Conservation (phyloP, 2,797 vertebrate genomes). For the Dicrostonyx torquatus region DNA sequence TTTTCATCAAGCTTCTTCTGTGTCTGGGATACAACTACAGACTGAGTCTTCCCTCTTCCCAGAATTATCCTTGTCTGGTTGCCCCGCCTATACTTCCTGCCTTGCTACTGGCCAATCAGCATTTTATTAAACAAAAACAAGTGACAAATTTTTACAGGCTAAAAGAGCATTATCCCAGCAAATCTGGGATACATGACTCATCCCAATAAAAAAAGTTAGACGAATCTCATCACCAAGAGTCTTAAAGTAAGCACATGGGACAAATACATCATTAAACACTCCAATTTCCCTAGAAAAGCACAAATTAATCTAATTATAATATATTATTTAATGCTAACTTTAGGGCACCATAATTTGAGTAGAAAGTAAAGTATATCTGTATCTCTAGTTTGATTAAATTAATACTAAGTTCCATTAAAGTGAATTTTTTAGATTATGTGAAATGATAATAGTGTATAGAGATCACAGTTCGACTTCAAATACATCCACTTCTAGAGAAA, state of each 20-base stretch:
- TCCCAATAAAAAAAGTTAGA: neutral
- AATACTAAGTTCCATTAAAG: neutral
- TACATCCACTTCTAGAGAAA: neutral
- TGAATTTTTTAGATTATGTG: neutral
- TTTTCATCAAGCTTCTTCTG: too few relatives aligned
- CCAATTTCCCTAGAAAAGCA: neutral
- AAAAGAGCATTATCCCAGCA: too few relatives aligned
- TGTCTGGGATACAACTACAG: too few relatives aligned
- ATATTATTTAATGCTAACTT: neutral
- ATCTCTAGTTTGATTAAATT: conserved; percentile 18
- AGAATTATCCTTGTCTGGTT: too few relatives aligned
- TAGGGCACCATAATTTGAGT: neutral
- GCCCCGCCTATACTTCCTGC: too few relatives aligned
- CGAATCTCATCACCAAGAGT: neutral
- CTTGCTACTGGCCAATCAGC: too few relatives aligned
- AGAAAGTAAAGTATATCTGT: neutral
- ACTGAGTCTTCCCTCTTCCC: too few relatives aligned
- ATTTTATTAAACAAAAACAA: too few relatives aligned
- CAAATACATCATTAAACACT: neutral
- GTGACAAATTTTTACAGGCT: too few relatives aligned
- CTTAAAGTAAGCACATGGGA: neutral
- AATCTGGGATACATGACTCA: neutral
- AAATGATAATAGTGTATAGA: neutral
- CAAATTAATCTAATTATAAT: neutral
- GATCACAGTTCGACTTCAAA: neutral